These are phyloP conservation scores for Myotis findleyi DNA, from an alignment of 2,797 vertebrate genomes.

Conservation along the genomic window DNA sequence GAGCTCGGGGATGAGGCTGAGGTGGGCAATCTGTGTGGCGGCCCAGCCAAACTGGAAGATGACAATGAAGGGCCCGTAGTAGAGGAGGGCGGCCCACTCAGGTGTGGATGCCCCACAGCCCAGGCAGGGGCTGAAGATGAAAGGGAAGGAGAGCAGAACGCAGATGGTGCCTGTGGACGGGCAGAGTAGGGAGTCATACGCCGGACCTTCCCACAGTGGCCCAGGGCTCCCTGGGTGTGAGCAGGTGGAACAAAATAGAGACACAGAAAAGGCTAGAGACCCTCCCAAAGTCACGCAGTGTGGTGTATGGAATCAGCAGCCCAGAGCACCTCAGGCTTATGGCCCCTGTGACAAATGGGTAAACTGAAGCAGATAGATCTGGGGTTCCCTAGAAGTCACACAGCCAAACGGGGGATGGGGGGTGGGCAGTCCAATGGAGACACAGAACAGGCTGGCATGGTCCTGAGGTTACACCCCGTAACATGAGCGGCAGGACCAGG, in stretches of 20 bases:
- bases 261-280: neutral
- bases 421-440: neutral
- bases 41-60: slow-evolving; percentile 98
- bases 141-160: slow-evolving; percentile 94
- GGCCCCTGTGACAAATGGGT: neutral
- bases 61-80: slow-evolving; percentile 94
- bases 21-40: slow-evolving; percentile 95
- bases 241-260: neutral
- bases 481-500: neutral
- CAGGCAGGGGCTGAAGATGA: slow-evolving; percentile 95
- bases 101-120: slow-evolving; percentile 90
- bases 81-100: slow-evolving; percentile 92
- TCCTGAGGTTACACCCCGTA: accelerated
- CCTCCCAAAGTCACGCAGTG: neutral
- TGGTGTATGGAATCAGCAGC: neutral
- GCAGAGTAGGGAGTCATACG: neutral
- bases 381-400: neutral
- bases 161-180: slow-evolving; percentile 90
- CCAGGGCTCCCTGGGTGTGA: neutral
- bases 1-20: slow-evolving; percentile 96
- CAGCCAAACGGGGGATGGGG: neutral
- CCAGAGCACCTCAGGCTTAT: neutral
- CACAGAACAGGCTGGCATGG: neutral
- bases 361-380: neutral
- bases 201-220: accelerated